Evolutionary conservation across 2,888 invertebrate genomes (phyloP).

Genomic region (Rhagonycha lutea): DNA sequence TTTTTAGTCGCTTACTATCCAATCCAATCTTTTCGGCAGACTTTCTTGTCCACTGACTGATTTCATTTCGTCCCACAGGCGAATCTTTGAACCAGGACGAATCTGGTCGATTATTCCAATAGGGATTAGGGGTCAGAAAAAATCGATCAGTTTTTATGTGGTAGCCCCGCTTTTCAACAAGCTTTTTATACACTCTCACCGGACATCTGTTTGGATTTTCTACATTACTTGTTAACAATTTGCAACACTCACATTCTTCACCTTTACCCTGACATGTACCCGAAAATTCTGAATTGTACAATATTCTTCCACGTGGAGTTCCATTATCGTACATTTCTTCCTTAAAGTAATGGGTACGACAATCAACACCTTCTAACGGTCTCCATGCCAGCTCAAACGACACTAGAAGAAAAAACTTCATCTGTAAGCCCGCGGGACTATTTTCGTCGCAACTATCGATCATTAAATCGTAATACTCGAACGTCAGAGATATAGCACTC

Average conservation of each 20-base stretch:
- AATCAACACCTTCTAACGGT: neutral
- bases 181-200: neutral
- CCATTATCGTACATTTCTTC: neutral
- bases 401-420: neutral
- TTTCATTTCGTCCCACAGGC: neutral
- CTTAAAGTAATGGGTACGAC: neutral
- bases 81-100: neutral
- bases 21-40: neutral
- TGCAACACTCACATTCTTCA: neutral
- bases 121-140: neutral
- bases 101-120: neutral
- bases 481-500: neutral
- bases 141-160: constrained; percentile 1
- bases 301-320: neutral
- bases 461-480: neutral
- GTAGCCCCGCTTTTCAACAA: neutral
- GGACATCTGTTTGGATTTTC: neutral
- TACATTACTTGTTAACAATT: neutral
- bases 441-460: neutral
- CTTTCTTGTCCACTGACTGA: neutral
- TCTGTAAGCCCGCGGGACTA: neutral
- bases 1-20: neutral
- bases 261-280: neutral
- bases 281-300: neutral
- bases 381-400: neutral